Evolutionary conservation across 2,113 vertebrate species (phyloP), one percentile per base, ranked within the genome.

Genomic region (Taurulus bubalis): DNA sequence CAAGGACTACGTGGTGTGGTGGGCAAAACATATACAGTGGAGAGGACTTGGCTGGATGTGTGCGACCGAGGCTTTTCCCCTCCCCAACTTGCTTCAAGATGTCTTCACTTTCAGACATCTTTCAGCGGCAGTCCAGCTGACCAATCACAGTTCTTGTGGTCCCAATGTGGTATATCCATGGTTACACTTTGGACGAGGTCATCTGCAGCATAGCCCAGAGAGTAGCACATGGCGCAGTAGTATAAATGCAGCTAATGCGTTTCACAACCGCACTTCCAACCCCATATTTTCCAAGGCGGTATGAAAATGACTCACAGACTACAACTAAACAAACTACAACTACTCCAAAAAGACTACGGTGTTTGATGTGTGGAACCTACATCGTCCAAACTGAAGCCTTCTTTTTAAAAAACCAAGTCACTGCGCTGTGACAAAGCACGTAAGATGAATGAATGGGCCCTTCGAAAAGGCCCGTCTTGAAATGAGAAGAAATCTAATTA

Each of bases 401-500:
- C 36, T 6, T 24, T 68, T 56, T 45, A 75, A 75, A 79, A 24
- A 34, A n/a, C 34, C 26, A 55, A 14, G 14, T 18, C 36, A 51
- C 51, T 24, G 18, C 32, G 32, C 47, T 71, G 49, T 65, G 66
- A 82, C 75, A 72, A 51, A 24, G 40, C 60, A 53, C 26, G 3
- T 11, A 40, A 65, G 34, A 73, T 56, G 47, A 71, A 81, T 56
- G 47, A 67, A 81, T 12, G 30, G 49, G 51, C 9, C 55, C 16
- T 67, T 45, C 51, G 51, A 77, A 56, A 85, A 66, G 30, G 2
- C 56, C 22, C 11, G 0, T 53, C 73, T 66, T 74, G 68, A 83
- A 58, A 58, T 38, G 60, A 74, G 49, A 68, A 77, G 47, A 60
- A 74, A 73, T 55, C 51, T 49, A 83, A 79, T 77, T 73, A 79